Conservation (phyloP, 2,113 vertebrate species). For the Buteo buteo region DNA sequence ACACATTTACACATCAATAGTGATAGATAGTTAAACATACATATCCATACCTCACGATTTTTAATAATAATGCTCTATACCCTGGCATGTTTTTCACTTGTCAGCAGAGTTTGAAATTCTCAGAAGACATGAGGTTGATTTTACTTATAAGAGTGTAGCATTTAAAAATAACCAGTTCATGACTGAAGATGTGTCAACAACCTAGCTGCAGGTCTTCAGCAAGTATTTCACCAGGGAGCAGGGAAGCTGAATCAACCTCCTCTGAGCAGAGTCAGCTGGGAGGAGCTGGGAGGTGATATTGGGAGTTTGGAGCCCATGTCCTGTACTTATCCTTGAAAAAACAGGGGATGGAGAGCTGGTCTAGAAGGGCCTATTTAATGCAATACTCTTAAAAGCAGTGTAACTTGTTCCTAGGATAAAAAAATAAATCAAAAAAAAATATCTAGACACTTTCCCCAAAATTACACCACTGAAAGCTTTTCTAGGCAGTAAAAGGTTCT, state of each 20-base stretch:
- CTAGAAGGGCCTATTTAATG: conserved; percentile 47
- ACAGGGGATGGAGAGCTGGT: background rate
- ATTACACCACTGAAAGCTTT: background rate
- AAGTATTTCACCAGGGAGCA: background rate
- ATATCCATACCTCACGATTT: background rate
- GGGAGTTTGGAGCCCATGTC: conserved; percentile 46
- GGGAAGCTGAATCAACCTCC: background rate
- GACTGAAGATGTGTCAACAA: background rate
- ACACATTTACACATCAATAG: background rate
- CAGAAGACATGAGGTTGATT: background rate
- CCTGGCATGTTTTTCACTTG: background rate
- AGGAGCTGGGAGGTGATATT: conserved; percentile 33
- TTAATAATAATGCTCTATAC: background rate
- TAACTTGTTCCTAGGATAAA: background rate
- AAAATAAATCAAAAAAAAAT: background rate
- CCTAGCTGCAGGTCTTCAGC: background rate
- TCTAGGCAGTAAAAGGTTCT: background rate
- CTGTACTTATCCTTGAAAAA: conserved; percentile 60
- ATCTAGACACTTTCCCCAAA: background rate
- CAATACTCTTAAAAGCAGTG: background rate
- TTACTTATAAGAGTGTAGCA: background rate
- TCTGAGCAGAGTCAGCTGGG: background rate
- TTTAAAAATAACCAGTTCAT: background rate
- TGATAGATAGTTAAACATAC: background rate
- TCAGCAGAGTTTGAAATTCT: background rate